Evolutionary conservation across 2,113 vertebrate species (phyloP).

Genomic region (Acrocephalus arundinaceus): DNA sequence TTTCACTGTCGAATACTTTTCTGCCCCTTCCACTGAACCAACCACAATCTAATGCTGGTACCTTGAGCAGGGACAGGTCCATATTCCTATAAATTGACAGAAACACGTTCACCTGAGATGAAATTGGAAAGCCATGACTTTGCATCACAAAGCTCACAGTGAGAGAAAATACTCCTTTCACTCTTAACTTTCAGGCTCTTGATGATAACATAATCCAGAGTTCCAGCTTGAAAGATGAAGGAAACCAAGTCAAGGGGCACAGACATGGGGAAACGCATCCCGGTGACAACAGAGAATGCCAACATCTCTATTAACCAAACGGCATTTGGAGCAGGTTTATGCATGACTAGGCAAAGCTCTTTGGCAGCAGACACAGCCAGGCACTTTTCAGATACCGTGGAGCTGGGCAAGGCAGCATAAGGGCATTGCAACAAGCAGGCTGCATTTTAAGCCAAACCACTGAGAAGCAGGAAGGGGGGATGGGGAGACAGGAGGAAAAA

Average conservation of each 20-base stretch:
- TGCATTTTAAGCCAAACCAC: neutral
- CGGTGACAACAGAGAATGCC: neutral
- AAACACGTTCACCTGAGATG: neutral
- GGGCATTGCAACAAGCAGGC: neutral
- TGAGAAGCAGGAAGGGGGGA: neutral
- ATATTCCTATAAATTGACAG: neutral
- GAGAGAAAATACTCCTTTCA: neutral
- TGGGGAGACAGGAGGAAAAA: neutral
- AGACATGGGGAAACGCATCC: neutral
- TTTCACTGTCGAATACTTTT: neutral
- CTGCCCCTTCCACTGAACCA: neutral
- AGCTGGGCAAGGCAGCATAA: neutral
- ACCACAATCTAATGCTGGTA: neutral
- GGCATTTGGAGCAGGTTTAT: constrained; percentile 18
- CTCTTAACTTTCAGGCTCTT: neutral
- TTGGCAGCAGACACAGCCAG: constrained; percentile 18
- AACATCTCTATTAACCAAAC: neutral
- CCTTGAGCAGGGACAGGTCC: neutral
- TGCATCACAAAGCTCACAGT: rapidly evolving
- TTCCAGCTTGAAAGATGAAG: neutral
- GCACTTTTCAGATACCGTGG: neutral
- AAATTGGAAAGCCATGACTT: neutral
- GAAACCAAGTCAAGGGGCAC: neutral
- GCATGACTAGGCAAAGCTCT: constrained; percentile 47
- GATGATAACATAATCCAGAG: neutral